Base-by-base conservation (phyloP, 2,797 vertebrate species). In the Smutsia gigantea region DNA sequence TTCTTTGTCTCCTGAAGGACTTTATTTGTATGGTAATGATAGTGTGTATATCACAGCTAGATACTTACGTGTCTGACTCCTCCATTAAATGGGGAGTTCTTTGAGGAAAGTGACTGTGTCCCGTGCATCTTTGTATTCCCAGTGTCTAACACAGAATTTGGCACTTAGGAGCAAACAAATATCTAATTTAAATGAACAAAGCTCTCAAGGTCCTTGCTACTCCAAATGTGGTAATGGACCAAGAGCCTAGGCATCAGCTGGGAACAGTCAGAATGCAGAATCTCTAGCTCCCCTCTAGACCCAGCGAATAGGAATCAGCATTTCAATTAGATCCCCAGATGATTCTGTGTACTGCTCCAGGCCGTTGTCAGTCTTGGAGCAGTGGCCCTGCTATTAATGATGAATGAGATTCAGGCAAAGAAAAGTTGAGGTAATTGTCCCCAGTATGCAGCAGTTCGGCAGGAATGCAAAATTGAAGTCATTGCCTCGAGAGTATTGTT, bases 1-100 rank as follows among this genome's bases (percentile, higher is more conserved):
- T 90, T 93, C 55, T 92, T 95, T 90, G 81, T 78, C 59, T 84
- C 46, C 51, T 37, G 21, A 55, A 77, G 42, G 39, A 88, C 3
- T 66, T 61, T 79, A 53, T 81, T 91, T 46, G 27, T 81, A 75
- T 61, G 77, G 10, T 68, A 86, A 85, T 8, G 19, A 34, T 66
- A 72, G 15, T 19, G 15, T 29, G 23, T 64, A 13, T 79, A 49
- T 55, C 11, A 46, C 42, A 34, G 29, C 78, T 78, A 68, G 34
- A n/a, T 88, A 53, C 46, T 77, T 79, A 39, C 77, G 11, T 71
- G 9, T 51, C 42, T 68, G 71, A 39, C 74, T 89, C 53, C n/a
- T 90, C 49, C 21, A 55, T 63, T 66, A 64, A 55, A 46, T n/a
- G 46, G 1, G 64, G 5, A 83, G 7, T 64, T 75, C 21, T 69